Base-by-base conservation (phyloP, 2,113 vertebrate genomes). In the Muntiacus muntjak region DNA sequence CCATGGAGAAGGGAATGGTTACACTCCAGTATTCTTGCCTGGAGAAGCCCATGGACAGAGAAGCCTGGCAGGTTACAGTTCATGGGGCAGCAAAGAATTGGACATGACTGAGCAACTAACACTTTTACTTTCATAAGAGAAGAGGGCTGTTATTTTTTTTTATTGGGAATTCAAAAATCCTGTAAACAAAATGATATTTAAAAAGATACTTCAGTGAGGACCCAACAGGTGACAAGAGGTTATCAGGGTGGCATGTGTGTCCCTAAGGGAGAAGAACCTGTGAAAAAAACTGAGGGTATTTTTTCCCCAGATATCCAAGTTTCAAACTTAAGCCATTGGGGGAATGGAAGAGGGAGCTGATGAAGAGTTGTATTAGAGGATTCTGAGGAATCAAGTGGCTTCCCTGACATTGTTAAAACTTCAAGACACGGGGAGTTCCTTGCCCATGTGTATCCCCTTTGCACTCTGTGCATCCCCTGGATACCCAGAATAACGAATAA, bases 371-470 rank as follows among this genome's bases (percentile, higher is more conserved):
- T 43, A 25, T 43, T 40, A 76, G 6, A 76, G 71, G 40, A 76
- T 43, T 6, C 40, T 43, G 21, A 26, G 40, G 71, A 26, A 76
- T 76, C 7, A 43, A 76, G 12, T 43, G 6, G 6, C 40, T 45
- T 76, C 6, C 36, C 3, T 45, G 12, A 12, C 26, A 15, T 43
- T 76, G 71, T 40, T 76, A 26, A 76, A 74, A 26, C 12, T 14
- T 76, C 40, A 76, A 45, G 6, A 76, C 71, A 76, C 0, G 1
- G 17, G 12, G 23, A 76, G 6, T 26, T 1, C 40, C 40, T 43
- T 3, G 11, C 14, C 71, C 23, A 43, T 76, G 40, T 26, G 12
- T 43, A 47, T 47, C 11, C 11, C 15, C 12, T 76, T 76, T 76
- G 23, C 0, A 76, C 25, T 36, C 36, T 76, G 71, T 14, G 21